Percentiles rank a stretch among this genome's conserved stretches.
Conservation (phyloP, 2,797 vertebrate genomes). For the Pipistrellus pygmaeus region DNA sequence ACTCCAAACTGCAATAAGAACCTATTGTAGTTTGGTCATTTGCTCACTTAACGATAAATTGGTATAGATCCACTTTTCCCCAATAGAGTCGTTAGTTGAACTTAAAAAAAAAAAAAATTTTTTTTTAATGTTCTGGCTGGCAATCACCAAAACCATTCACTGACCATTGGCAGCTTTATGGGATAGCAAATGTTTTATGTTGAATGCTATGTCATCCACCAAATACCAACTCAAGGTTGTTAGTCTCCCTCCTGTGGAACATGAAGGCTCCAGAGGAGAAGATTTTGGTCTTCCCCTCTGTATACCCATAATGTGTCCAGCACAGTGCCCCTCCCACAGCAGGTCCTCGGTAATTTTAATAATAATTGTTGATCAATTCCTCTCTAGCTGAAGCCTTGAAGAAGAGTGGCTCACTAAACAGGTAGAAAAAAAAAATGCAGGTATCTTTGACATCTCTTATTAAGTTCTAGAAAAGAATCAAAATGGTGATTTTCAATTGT, state of each 20-base stretch:
- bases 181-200: neutral
- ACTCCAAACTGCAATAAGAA: neutral
- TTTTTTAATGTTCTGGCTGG: no score
- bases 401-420: neutral
- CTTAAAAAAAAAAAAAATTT: no score
- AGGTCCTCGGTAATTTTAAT: neutral
- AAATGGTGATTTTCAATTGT: conserved; percentile 40
- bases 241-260: neutral
- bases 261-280: neutral
- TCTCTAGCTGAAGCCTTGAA: neutral
- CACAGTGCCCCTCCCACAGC: neutral
- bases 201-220: neutral
- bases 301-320: neutral
- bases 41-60: conserved; percentile 24
- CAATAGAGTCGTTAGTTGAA: neutral
- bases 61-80: neutral
- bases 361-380: neutral
- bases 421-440: neutral
- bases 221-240: neutral
- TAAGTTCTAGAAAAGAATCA: neutral
- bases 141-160: conserved; percentile 6
- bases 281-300: neutral
- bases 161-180: neutral
- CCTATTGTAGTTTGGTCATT: neutral
- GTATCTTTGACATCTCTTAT: conserved; percentile 33